phyloP scores from a whole-genome alignment of 1,140 invertebrate genomes.

The Ectropis grisescens region DNA sequence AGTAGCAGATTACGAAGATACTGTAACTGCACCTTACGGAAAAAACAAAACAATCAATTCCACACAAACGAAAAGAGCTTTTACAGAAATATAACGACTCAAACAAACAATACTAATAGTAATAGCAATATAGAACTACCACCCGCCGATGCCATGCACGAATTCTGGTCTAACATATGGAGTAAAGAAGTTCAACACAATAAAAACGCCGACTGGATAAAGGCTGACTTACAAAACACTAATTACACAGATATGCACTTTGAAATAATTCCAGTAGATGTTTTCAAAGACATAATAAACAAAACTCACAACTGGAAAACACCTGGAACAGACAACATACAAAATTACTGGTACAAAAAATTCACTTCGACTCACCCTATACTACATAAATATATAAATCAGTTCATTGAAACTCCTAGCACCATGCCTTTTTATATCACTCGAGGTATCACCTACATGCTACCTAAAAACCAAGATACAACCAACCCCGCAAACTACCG shows the following conservation, averaged over 20 bases:
- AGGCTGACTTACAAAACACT: neutral
- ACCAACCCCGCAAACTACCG: slow-evolving; percentile 4
- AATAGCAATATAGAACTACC: neutral
- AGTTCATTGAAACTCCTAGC: slow-evolving; percentile 9
- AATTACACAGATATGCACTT: neutral
- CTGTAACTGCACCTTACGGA: slow-evolving; percentile 1
- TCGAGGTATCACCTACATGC: slow-evolving; percentile 9
- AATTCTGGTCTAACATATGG: neutral
- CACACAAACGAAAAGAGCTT: slow-evolving; percentile 13
- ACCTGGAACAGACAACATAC: too few species aligned
- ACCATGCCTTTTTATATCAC: slow-evolving; percentile 9
- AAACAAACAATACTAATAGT: too few species aligned
- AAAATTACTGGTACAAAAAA: too few species aligned
- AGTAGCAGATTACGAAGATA: slow-evolving; percentile 10
- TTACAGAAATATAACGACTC: slow-evolving; percentile 5
- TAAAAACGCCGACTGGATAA: neutral
- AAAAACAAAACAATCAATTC: slow-evolving; percentile 11
- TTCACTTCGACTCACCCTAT: slow-evolving; percentile 7
- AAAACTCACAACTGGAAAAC: too few species aligned
- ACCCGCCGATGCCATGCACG: neutral
- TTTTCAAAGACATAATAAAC: too few species aligned
- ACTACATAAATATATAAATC: slow-evolving; percentile 8
- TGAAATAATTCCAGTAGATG: neutral
- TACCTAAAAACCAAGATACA: slow-evolving; percentile 8
- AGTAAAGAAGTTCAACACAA: neutral